These are phyloP conservation scores for Clunio marinus DNA, from an alignment of 2,888 invertebrate genomes.

Conservation along the genomic window DNA sequence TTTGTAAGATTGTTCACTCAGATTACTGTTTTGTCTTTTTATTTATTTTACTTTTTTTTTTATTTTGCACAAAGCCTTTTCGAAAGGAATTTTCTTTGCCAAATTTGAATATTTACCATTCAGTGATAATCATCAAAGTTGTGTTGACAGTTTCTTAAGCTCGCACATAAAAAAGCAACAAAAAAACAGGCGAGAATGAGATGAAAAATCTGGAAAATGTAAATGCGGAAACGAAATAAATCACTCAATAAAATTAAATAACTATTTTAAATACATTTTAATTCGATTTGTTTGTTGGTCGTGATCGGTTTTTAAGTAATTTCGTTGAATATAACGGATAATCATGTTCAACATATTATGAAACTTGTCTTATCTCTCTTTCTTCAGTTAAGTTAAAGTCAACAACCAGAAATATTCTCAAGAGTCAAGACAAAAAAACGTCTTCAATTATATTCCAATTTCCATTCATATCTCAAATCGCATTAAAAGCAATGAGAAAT, in stretches of 20 bases:
- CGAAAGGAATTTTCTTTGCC: constrained; percentile 25
- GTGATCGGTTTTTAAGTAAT: not conserved
- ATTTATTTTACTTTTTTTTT: not conserved
- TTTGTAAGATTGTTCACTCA: constrained; percentile 18
- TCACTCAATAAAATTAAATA: constrained; percentile 36
- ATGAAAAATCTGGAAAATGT: constrained; percentile 25
- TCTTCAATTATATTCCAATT: not conserved
- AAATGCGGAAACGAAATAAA: constrained; percentile 33
- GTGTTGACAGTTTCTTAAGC: constrained; percentile 16
- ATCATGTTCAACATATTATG: constrained; percentile 13
- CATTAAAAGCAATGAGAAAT: not conserved
- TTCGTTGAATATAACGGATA: constrained; percentile 14
- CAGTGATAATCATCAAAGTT: constrained; percentile 22
- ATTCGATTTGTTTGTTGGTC: not conserved
- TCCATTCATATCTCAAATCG: too few relatives aligned
- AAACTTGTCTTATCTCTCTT: not conserved
- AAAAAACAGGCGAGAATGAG: not conserved
- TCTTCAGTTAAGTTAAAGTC: not conserved
- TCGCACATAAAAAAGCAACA: too few relatives aligned
- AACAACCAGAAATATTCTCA: not conserved
- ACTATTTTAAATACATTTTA: constrained; percentile 36
- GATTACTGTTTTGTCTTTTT: not conserved
- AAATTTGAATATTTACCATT: constrained; percentile 27
- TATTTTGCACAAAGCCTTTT: not conserved
- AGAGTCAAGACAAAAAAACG: too few relatives aligned